These are phyloP conservation scores for Ceraclea dissimilis DNA, from an alignment of 2,888 invertebrate genomes.

Conservation along the genomic window DNA sequence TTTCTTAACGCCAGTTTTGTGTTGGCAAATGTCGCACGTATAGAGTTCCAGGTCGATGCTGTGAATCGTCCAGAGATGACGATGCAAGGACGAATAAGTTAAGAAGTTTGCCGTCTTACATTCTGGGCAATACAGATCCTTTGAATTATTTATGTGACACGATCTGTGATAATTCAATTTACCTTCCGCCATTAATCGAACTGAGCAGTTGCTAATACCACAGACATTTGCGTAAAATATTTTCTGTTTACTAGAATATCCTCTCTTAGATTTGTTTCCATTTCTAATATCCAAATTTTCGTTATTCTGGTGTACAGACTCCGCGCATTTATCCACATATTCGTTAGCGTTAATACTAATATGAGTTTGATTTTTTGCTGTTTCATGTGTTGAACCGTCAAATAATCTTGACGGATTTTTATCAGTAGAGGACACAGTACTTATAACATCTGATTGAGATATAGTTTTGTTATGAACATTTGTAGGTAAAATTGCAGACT, in stretches of 20 bases:
- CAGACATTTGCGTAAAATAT: background rate
- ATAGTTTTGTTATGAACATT: no score
- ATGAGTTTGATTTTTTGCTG: no score
- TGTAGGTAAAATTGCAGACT: no score
- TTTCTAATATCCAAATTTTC: background rate
- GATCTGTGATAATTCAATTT: constrained; percentile 58
- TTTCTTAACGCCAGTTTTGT: constrained; percentile 62
- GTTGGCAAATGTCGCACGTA: constrained; percentile 66
- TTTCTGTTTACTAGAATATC: background rate
- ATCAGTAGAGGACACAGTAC: no score
- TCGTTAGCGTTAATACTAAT: no score
- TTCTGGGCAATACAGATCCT: constrained; percentile 53
- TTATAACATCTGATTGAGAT: no score
- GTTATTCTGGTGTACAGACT: no score
- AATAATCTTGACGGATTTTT: no score
- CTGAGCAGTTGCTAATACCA: constrained; percentile 20
- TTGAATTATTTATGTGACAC: constrained; percentile 47
- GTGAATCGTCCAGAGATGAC: constrained; percentile 74
- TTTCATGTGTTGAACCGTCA: no score
- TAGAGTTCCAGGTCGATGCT: constrained; percentile 72
- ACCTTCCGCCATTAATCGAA: constrained; percentile 48
- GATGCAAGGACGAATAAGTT: constrained; percentile 45
- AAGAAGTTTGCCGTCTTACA: constrained; percentile 40
- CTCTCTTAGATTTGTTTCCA: background rate
- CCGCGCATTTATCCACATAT: no score